Conservation (phyloP, 2,797 vertebrate genomes). For the Darevskia mixta region DNA sequence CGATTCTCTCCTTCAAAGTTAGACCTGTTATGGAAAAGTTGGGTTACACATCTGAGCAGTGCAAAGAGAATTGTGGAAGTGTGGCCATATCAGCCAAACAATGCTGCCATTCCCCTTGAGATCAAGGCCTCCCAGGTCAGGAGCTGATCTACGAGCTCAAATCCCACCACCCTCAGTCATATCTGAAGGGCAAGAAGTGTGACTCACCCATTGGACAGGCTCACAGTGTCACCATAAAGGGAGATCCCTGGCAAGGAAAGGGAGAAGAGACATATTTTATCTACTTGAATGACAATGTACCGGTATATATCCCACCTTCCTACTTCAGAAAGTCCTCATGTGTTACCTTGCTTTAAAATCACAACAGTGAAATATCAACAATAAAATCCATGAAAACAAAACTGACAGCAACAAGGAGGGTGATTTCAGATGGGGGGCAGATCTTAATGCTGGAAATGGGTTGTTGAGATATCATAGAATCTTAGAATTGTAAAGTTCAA, state of each 20-base stretch:
- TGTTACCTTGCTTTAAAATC: neutral
- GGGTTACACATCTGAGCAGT: neutral
- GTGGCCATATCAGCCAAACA: too few relatives aligned
- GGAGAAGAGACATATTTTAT: neutral
- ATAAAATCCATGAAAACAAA: neutral
- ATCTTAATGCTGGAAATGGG: too few relatives aligned
- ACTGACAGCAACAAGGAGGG: neutral
- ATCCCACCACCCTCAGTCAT: neutral
- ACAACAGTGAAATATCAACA: neutral
- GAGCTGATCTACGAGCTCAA: neutral
- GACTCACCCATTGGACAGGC: constrained; percentile 61
- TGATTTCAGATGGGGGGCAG: too few relatives aligned
- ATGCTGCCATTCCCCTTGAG: too few relatives aligned
- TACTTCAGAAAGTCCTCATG: neutral
- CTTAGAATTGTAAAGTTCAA: too few relatives aligned
- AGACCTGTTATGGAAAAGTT: neutral
- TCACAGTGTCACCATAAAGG: constrained; percentile 46
- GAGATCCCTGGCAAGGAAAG: constrained; percentile 40
- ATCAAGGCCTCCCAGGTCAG: neutral
- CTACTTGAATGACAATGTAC: neutral
- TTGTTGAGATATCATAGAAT: too few relatives aligned
- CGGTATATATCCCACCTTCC: neutral
- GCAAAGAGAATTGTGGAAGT: neutral
- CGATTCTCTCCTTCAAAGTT: neutral
- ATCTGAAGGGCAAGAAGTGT: neutral